These are phyloP conservation scores for Gulo gulo DNA, from an alignment of 2,113 vertebrate genomes.

Conservation along the genomic window DNA sequence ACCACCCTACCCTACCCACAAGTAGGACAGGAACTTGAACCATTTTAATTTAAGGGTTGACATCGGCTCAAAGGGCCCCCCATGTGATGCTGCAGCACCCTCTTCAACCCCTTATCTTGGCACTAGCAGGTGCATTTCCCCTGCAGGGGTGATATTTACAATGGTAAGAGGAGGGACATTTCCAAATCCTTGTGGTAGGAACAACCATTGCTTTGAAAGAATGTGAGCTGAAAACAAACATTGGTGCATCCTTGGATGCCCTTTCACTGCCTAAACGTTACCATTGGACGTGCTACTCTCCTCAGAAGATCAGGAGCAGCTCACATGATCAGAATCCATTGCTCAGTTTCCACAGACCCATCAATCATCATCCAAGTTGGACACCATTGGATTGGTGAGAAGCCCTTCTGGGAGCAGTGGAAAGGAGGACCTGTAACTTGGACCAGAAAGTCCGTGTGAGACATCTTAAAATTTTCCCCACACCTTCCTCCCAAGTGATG, in stretches of 20 bases:
- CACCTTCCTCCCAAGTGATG: background rate
- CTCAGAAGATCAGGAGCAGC: background rate
- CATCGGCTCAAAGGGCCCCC: background rate
- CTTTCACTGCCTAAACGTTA: too few species aligned
- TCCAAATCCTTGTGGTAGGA: background rate
- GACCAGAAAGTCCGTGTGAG: background rate
- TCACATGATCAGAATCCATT: background rate
- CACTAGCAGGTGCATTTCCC: background rate
- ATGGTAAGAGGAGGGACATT: background rate
- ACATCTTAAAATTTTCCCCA: background rate
- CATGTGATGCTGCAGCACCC: background rate
- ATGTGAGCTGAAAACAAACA: background rate
- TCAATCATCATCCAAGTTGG: background rate
- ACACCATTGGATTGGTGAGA: background rate
- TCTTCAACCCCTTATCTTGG: background rate
- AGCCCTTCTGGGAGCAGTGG: background rate
- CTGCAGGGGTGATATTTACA: background rate
- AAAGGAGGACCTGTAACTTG: background rate
- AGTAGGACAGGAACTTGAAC: background rate
- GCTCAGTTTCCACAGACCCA: background rate
- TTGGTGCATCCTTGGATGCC: background rate
- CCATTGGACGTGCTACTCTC: fast-evolving
- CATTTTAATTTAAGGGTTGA: background rate
- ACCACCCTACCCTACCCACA: background rate
- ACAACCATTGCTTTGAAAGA: background rate